Conservation (phyloP, 2,888 invertebrate genomes). For the Polia nebulosa region DNA sequence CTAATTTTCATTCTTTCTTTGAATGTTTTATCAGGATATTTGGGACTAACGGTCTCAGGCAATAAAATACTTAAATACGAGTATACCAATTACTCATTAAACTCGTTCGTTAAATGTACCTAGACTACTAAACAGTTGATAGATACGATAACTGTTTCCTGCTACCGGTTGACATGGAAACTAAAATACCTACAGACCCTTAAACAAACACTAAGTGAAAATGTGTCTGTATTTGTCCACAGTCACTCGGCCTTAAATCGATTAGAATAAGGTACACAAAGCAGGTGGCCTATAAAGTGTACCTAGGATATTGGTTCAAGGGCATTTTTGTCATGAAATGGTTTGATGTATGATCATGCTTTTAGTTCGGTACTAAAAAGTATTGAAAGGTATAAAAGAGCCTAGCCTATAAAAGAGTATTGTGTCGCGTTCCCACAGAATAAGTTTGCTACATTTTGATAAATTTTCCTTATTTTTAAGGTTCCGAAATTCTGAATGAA, state of each 20-base stretch:
- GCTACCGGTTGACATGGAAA: conserved; percentile 22
- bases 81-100: no score
- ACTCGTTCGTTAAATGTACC: no score
- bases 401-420: no score
- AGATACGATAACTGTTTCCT: neutral
- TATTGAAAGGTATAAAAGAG: neutral
- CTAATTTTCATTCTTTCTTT: no score
- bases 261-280: conserved; percentile 44
- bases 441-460: no score
- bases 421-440: no score
- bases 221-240: conserved; percentile 37
- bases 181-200: conserved; percentile 29
- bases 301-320: conserved; percentile 35
- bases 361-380: conserved; percentile 4
- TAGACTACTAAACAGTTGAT: no score
- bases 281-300: conserved; percentile 6
- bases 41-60: no score
- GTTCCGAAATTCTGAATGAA: no score
- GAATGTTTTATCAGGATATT: no score
- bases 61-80: no score
- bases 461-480: no score
- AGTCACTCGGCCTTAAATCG: conserved; percentile 38
- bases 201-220: conserved; percentile 38
- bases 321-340: conserved; percentile 20
- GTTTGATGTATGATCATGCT: conserved; percentile 27